These are phyloP conservation scores for Dallia pectoralis DNA, from an alignment of 2,797 vertebrate genomes.

Conservation along the genomic window DNA sequence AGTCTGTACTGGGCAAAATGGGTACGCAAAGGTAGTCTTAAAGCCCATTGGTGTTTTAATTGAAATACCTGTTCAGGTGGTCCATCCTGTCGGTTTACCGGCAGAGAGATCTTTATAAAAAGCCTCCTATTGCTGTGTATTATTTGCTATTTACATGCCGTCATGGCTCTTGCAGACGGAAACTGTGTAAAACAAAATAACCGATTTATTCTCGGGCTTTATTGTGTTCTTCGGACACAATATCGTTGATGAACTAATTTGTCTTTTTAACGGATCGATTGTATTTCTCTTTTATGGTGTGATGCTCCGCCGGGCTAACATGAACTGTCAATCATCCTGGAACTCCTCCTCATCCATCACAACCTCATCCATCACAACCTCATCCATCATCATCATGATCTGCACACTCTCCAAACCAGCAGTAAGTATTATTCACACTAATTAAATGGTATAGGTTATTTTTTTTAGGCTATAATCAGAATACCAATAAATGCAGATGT, in stretches of 20 bases:
- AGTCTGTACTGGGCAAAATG: too few relatives aligned
- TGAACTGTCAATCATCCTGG: neutral
- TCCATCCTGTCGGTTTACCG: too few relatives aligned
- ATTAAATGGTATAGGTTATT: neutral
- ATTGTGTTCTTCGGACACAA: neutral
- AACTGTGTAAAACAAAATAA: neutral
- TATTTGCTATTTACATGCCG: too few relatives aligned
- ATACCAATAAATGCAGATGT: too few relatives aligned
- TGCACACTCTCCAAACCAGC: slow-evolving; percentile 74
- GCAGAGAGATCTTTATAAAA: too few relatives aligned
- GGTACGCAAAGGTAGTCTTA: too few relatives aligned
- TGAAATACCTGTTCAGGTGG: too few relatives aligned
- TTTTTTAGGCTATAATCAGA: neutral
- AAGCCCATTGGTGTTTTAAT: too few relatives aligned
- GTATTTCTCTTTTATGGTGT: neutral
- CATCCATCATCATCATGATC: slow-evolving; percentile 22
- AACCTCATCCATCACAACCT: slow-evolving; percentile 28
- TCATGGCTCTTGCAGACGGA: neutral
- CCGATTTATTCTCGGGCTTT: slow-evolving; percentile 2
- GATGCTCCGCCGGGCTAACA: neutral
- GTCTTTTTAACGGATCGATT: slow-evolving; percentile 32
- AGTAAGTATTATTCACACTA: slow-evolving; percentile 72
- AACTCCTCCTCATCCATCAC: too few relatives aligned
- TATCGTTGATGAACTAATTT: slow-evolving; percentile 16
- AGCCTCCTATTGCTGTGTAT: too few relatives aligned